A percentile compares a stretch with the other conserved stretches of the same genome.
Conservation (phyloP, 2,113 vertebrate genomes). For the Aythya baeri region DNA sequence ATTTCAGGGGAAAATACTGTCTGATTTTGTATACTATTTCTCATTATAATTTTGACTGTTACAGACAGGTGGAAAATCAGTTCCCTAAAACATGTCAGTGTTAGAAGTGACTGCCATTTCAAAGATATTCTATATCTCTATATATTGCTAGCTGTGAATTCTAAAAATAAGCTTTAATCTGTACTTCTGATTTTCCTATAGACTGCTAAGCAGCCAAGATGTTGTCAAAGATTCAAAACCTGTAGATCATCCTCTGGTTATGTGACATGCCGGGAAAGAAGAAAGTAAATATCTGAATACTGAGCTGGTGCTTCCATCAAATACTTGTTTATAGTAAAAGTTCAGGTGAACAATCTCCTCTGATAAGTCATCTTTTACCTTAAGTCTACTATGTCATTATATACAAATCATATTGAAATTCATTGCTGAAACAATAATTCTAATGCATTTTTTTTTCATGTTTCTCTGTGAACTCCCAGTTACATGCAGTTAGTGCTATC, state of each 20-base stretch:
- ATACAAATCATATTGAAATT: background rate
- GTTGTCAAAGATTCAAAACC: slow-evolving; percentile 36
- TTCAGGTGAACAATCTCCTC: slow-evolving; percentile 6
- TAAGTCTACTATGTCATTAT: slow-evolving; percentile 16
- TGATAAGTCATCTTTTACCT: slow-evolving; percentile 48
- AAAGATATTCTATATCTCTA: background rate
- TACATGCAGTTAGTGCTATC: background rate
- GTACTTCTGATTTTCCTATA: background rate
- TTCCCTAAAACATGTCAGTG: background rate
- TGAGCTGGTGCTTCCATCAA: background rate
- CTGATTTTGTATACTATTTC: background rate
- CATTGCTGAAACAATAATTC: background rate
- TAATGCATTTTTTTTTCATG: background rate
- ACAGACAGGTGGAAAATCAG: background rate
- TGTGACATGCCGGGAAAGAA: background rate
- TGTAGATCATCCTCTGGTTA: background rate
- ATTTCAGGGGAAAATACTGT: background rate
- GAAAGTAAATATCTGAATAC: slow-evolving; percentile 10
- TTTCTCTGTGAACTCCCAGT: background rate
- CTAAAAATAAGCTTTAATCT: slow-evolving; percentile 45
- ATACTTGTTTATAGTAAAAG: slow-evolving; percentile 1
- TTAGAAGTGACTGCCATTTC: slow-evolving; percentile 18
- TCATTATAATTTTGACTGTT: background rate
- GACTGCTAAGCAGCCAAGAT: background rate
- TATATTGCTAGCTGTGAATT: background rate